Evolutionary conservation across 2,113 vertebrate species (phyloP).

Genomic region (Otus sunia): DNA sequence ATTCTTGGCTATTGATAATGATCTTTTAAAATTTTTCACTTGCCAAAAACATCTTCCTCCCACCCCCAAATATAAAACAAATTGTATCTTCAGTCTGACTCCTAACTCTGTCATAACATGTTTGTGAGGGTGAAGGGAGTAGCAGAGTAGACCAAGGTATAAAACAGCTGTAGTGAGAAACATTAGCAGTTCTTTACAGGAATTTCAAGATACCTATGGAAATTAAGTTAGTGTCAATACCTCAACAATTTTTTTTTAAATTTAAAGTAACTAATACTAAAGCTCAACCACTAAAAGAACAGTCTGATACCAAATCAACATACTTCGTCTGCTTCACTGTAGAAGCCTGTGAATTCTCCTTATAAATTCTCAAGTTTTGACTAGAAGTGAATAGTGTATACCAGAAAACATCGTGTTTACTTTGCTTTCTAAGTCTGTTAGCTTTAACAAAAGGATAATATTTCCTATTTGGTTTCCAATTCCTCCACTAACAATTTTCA

Average conservation of each 20-base stretch:
- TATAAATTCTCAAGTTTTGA: not conserved
- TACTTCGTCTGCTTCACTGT: not conserved
- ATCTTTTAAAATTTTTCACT: not conserved
- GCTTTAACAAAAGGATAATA: not conserved
- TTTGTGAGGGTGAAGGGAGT: not conserved
- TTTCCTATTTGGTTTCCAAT: not conserved
- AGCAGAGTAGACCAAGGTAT: not conserved
- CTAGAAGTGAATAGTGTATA: not conserved
- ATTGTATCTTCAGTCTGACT: not conserved
- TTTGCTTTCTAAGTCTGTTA: not conserved
- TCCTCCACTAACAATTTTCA: not conserved
- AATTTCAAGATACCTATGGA: not conserved
- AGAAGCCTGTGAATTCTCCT: not conserved
- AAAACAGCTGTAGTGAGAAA: not conserved
- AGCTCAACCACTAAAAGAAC: not conserved
- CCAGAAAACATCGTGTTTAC: not conserved
- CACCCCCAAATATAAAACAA: not conserved
- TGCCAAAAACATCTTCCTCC: not conserved
- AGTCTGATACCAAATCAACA: not conserved
- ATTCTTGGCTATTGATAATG: not conserved
- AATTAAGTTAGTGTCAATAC: not conserved
- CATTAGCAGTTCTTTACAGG: not conserved
- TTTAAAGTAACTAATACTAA: not conserved
- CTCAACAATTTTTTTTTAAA: not conserved
- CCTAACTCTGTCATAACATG: not conserved